Base-by-base conservation (phyloP, 2,113 vertebrate genomes). In the Cyprinodon variegatus region DNA sequence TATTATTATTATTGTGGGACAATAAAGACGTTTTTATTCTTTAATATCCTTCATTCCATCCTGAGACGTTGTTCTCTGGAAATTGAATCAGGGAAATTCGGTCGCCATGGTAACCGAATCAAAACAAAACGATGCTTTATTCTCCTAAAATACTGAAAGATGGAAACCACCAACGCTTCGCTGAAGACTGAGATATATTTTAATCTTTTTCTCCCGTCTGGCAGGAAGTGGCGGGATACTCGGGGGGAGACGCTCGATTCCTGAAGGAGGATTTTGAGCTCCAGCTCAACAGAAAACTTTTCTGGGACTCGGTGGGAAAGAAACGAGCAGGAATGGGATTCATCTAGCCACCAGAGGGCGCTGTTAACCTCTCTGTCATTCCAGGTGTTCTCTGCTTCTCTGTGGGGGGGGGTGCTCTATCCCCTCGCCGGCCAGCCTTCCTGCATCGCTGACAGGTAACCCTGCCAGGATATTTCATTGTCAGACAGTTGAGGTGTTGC, bases 191-290 rank as follows among this genome's bases (percentile, higher is more conserved):
- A 29, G 29, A 29, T 29, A 10, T 9, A 7, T n/a, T 9, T 17
- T 57, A 9, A 15, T 53, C 50, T 57, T 2, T n/a, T 20, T n/a
- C 36, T 76, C 65, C 41, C 7, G 10, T 17, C 6, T 57, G 76
- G 3, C 90, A 99, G 98, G 98, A 99, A 60, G 65, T 99, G 86
- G 97, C 98, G 0, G 98, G 98, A 45, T 99, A 97, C 90, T 95
- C 96, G 0, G 97, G 97, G 1, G 98, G 97, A 61, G 97, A 99
- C 0, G 95, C 96, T 91, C 95, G 91, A 83, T 98, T 98, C 89
- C 76, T 99, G 1, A 99, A 99, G 36, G 98, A 99, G 72, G 97
- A 98, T 15, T 94, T 99, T 77, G 97, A 99, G 86, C 91, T 99
- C 14, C 97, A 99, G 88, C 20, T 98, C 63, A 99, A 98, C 81